phyloP scores from a whole-genome alignment of 1,140 invertebrate species.

The Drosophila lini region DNA sequence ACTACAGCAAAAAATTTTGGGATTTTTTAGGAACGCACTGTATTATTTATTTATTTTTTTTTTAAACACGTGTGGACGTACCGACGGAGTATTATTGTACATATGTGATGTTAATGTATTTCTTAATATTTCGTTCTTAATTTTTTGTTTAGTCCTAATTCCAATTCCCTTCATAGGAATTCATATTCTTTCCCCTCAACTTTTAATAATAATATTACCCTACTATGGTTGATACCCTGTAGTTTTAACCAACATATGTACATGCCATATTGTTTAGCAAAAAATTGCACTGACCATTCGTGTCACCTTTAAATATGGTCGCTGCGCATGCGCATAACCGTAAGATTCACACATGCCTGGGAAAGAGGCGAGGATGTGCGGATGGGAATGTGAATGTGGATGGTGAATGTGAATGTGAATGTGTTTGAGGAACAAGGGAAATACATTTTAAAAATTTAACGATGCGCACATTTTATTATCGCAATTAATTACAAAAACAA shows the following conservation, averaged over 20 bases:
- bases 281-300: slow-evolving; percentile 20
- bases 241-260: neutral
- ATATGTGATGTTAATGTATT: no score
- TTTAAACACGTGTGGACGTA: neutral
- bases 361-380: slow-evolving; percentile 35
- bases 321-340: slow-evolving; percentile 60
- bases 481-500: slow-evolving; percentile 84
- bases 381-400: slow-evolving; percentile 9
- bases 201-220: neutral
- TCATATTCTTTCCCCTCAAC: neutral
- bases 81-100: no score
- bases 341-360: slow-evolving; percentile 72
- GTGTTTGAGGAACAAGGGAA: slow-evolving; percentile 58
- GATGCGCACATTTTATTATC: slow-evolving; percentile 83
- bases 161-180: no score
- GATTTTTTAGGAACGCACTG: neutral
- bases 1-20: neutral
- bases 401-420: slow-evolving; percentile 27
- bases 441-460: slow-evolving; percentile 83
- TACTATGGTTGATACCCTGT: neutral
- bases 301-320: slow-evolving; percentile 32
- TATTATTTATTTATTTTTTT: neutral
- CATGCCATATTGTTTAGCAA: neutral
- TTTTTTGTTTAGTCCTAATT: no score
- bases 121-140: no score